These are phyloP conservation scores for Tupaia chinensis DNA, from an alignment of 2,113 vertebrate species.

Conservation along the genomic window DNA sequence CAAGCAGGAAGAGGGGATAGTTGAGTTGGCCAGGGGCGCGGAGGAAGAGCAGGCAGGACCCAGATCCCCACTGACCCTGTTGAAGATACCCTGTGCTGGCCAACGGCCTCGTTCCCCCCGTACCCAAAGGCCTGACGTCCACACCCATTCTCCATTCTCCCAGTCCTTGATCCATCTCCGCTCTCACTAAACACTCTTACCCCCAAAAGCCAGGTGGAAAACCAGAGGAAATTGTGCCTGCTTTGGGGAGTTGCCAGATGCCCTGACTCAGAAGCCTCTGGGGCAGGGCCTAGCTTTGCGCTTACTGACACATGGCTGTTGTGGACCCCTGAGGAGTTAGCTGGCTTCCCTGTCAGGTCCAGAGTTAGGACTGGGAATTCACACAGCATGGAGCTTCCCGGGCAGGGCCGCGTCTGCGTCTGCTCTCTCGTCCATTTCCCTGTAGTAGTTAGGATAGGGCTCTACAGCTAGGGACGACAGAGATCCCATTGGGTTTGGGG, in stretches of 20 bases:
- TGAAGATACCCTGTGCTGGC: background rate
- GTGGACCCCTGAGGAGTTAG: background rate
- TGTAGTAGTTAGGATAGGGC: background rate
- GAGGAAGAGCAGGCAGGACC: background rate
- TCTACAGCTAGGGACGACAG: background rate
- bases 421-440: background rate
- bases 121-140: accelerated
- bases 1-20: background rate
- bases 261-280: background rate
- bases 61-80: background rate
- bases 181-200: background rate
- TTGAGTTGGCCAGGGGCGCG: too few species aligned
- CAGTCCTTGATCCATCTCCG: accelerated
- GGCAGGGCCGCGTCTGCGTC: too few species aligned
- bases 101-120: background rate
- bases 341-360: background rate
- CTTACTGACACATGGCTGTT: background rate
- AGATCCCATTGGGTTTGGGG: background rate
- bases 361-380: too few species aligned
- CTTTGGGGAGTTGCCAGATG: background rate
- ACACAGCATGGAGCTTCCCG: background rate
- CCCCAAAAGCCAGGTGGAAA: background rate
- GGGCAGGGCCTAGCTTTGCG: background rate
- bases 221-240: background rate
- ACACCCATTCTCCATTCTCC: background rate